phyloP scores from a whole-genome alignment of 2,797 vertebrate species.

The Myripristis jacobus region DNA sequence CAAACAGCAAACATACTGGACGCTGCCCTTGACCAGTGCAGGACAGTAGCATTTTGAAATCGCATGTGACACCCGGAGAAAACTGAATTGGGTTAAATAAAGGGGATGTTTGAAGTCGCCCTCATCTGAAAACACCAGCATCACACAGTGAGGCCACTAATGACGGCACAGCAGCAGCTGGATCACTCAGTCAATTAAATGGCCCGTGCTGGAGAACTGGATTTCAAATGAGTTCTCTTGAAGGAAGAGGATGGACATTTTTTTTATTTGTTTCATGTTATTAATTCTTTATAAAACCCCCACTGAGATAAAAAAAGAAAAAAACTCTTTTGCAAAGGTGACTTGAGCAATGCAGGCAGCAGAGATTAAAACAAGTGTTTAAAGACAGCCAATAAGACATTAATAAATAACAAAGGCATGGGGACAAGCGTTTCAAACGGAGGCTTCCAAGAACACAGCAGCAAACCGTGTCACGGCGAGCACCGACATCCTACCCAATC shows the following conservation, averaged over 20 bases:
- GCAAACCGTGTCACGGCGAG: too few relatives aligned
- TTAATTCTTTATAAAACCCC: too few relatives aligned
- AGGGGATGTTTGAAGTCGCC: constrained; percentile 22
- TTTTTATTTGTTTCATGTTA: too few relatives aligned
- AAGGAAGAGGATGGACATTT: not conserved
- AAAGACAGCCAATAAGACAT: too few relatives aligned
- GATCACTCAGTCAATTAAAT: constrained; percentile 5
- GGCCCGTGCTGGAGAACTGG: constrained; percentile 11
- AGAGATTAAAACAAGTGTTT: too few relatives aligned
- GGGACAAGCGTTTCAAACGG: too few relatives aligned
- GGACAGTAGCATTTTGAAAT: constrained; percentile 39
- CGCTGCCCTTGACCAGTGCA: not conserved
- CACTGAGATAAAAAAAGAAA: too few relatives aligned
- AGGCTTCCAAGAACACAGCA: too few relatives aligned
- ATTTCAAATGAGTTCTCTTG: constrained; percentile 10
- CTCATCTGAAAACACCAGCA: constrained; percentile 18
- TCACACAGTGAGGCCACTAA: constrained; percentile 10
- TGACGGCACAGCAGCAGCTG: not conserved
- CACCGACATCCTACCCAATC: too few relatives aligned
- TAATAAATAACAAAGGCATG: too few relatives aligned
- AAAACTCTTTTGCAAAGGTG: too few relatives aligned
- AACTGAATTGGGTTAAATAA: constrained; percentile 24
- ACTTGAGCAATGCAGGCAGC: too few relatives aligned
- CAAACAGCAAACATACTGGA: constrained; percentile 1
- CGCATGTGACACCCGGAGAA: constrained; percentile 8